Conservation (phyloP, 2,888 invertebrate species). For the Ametastegia equiseti region DNA sequence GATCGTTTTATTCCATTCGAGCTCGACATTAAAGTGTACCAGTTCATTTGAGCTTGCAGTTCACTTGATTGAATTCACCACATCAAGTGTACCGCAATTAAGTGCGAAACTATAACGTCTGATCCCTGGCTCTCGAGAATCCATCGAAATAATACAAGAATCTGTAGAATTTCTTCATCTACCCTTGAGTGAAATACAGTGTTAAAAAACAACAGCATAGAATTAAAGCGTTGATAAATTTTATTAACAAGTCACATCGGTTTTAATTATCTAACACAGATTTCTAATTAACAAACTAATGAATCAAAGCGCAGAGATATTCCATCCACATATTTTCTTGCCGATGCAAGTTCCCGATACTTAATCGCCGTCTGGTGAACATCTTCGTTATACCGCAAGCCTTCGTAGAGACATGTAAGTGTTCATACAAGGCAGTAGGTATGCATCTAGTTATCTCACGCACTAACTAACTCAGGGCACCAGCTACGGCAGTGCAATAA, state of each 20-base stretch:
- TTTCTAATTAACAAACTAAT: not conserved
- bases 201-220: too few relatives aligned
- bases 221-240: not conserved
- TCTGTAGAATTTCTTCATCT: too few relatives aligned
- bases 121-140: not conserved
- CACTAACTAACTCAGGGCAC: slow-evolving; percentile 21
- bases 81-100: not conserved
- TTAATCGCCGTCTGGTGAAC: slow-evolving; percentile 15
- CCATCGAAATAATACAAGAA: not conserved
- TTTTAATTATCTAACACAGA: not conserved
- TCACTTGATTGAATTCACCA: not conserved
- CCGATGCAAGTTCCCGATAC: not conserved
- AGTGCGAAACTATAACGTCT: not conserved
- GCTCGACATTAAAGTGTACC: not conserved
- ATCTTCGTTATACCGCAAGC: slow-evolving; percentile 19
- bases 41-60: not conserved
- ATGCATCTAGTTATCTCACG: slow-evolving; percentile 16
- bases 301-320: not conserved
- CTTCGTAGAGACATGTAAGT: not conserved
- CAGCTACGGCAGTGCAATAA: not conserved
- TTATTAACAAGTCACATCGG: not conserved
- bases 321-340: not conserved
- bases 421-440: too few relatives aligned
- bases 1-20: not conserved
- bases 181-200: too few relatives aligned